These are phyloP conservation scores for Oscheius onirici DNA, from an alignment of 2,888 invertebrate species.

Conservation along the genomic window DNA sequence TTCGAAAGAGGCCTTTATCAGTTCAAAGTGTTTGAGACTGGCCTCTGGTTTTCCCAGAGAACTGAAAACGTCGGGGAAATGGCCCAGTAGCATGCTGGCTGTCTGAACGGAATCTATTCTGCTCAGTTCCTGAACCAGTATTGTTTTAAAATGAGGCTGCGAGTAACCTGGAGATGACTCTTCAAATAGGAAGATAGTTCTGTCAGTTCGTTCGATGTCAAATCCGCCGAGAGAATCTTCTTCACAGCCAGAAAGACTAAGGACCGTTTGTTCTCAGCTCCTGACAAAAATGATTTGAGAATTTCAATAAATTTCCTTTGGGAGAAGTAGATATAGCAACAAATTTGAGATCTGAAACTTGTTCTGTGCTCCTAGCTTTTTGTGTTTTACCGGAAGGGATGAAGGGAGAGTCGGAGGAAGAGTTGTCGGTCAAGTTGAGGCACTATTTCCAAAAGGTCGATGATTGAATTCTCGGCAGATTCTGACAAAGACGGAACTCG, in stretches of 20 bases:
- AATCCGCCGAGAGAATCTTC: constrained; percentile 36
- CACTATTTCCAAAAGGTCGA: constrained; percentile 34
- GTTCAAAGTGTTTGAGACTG: neutral
- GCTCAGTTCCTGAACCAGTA: constrained; percentile 4
- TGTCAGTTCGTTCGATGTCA: constrained; percentile 31
- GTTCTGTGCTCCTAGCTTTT: neutral
- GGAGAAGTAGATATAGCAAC: constrained; percentile 38
- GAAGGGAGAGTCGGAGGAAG: constrained; percentile 40
- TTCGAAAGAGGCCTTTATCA: constrained; percentile 22
- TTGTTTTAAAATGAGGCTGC: neutral
- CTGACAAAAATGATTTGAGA: constrained; percentile 22
- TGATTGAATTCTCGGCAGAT: constrained; percentile 35
- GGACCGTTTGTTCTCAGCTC: neutral
- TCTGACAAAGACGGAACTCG: constrained; percentile 33
- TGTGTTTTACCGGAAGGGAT: constrained; percentile 24
- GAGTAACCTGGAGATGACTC: constrained; percentile 19
- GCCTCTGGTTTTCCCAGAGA: neutral
- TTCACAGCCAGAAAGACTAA: constrained; percentile 38
- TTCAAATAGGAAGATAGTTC: constrained; percentile 27
- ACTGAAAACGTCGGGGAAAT: constrained; percentile 27
- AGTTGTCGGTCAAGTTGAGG: constrained; percentile 32
- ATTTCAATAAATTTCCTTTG: constrained; percentile 45
- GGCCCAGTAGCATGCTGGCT: constrained; percentile 19
- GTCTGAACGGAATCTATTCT: constrained; percentile 4
- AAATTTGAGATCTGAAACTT: constrained; percentile 36